phyloP scores from a whole-genome alignment of 1,140 invertebrate species.

The Cydia amplana region DNA sequence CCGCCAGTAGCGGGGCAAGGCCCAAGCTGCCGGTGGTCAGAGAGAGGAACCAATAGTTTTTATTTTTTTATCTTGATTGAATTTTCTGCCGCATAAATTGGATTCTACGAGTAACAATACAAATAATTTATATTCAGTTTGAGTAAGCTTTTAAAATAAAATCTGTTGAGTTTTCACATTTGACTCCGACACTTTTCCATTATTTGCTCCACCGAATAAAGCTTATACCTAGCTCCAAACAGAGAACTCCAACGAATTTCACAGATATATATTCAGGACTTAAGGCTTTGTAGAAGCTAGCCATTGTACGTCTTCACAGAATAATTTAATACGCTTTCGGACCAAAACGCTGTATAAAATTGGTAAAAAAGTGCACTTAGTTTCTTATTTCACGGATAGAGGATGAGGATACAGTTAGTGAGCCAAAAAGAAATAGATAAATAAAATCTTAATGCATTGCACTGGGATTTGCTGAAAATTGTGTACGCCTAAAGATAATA shows the following conservation, averaged over 20 bases:
- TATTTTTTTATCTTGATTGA: no score
- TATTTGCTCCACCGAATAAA: slow-evolving; percentile 28
- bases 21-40: no score
- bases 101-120: no score
- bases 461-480: neutral
- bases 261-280: slow-evolving; percentile 28
- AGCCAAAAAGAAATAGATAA: neutral
- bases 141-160: neutral
- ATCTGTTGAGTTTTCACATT: slow-evolving; percentile 8
- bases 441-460: slow-evolving; percentile 11
- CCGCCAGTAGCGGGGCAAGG: no score
- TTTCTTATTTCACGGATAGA: neutral
- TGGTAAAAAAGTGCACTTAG: neutral
- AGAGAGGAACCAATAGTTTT: no score
- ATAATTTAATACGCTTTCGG: neutral
- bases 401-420: neutral
- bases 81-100: no score
- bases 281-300: slow-evolving; percentile 21
- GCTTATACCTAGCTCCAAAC: slow-evolving; percentile 9
- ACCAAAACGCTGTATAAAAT: neutral
- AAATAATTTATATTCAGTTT: no score
- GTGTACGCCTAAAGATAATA: neutral
- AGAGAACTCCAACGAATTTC: slow-evolving; percentile 18
- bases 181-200: neutral
- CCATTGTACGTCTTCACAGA: slow-evolving; percentile 27